Percentiles rank a stretch among this genome's conserved stretches.
phyloP scores from a whole-genome alignment of 2,888 invertebrate genomes.

The Diplolepis rosae region DNA sequence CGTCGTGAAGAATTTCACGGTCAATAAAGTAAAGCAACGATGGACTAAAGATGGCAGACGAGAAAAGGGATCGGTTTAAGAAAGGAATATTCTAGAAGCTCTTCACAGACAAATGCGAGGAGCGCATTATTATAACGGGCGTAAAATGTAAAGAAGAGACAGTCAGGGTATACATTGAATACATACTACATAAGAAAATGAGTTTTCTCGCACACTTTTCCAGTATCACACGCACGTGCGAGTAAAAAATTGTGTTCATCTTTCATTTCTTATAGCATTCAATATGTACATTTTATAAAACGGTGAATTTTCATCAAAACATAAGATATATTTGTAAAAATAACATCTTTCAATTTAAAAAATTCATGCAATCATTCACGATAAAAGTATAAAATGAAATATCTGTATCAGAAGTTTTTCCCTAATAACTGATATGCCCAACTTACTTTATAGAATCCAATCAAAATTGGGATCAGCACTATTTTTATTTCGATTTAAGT shows the following conservation, averaged over 20 bases:
- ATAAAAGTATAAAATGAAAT: too few relatives aligned
- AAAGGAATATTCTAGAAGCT: slow-evolving; percentile 2
- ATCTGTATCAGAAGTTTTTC: too few relatives aligned
- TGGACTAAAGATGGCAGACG: not conserved
- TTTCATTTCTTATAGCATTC: not conserved
- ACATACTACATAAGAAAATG: not conserved
- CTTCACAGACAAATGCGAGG: not conserved
- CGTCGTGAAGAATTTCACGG: slow-evolving; percentile 10
- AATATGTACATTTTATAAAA: not conserved
- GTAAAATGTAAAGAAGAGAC: not conserved
- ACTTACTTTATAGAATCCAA: too few relatives aligned
- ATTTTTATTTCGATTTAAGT: too few relatives aligned
- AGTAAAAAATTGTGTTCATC: slow-evolving; percentile 4
- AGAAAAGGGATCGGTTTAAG: not conserved
- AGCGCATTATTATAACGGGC: slow-evolving; percentile 13
- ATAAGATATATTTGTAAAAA: not conserved
- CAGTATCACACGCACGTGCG: not conserved
- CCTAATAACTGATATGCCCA: too few relatives aligned
- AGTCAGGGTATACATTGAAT: not conserved
- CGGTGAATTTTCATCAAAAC: not conserved
- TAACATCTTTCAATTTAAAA: not conserved
- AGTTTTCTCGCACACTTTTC: slow-evolving; percentile 9
- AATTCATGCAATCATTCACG: not conserved
- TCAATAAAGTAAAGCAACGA: slow-evolving; percentile 16
- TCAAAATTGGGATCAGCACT: too few relatives aligned